Percentiles rank a stretch among this genome's conserved stretches.
phyloP scores from a whole-genome alignment of 2,113 vertebrate species.

The Petrocephalus microphthalmus region DNA sequence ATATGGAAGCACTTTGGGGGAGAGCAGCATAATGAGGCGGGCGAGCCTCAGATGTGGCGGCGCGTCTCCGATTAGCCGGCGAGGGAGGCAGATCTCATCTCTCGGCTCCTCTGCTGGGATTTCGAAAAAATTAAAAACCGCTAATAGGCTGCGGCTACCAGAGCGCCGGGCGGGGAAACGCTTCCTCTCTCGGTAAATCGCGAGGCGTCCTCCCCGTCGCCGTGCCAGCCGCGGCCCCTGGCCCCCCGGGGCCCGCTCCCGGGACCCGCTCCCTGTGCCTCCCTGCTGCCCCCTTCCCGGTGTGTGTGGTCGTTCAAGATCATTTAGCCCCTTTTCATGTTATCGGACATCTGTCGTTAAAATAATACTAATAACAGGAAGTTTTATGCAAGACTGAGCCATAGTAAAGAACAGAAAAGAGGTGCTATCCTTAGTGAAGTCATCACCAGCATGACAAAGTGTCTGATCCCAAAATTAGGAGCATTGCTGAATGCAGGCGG shows the following conservation, averaged over 20 bases:
- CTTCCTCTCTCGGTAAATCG: constrained; percentile 66
- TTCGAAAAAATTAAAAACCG: constrained; percentile 70
- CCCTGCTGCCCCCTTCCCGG: neutral
- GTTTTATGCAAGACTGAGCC: neutral
- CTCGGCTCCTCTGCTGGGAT: constrained; percentile 41
- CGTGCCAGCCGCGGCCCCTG: constrained; percentile 51
- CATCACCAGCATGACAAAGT: neutral
- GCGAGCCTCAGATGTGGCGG: constrained; percentile 50
- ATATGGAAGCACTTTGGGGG: constrained; percentile 99
- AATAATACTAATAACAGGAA: neutral
- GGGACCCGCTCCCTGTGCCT: neutral
- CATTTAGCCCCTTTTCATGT: neutral
- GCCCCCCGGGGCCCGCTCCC: neutral
- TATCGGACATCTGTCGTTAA: neutral
- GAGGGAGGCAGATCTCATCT: constrained; percentile 31
- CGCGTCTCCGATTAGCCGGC: constrained; percentile 63
- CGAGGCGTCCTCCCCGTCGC: constrained; percentile 66
- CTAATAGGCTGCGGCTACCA: constrained; percentile 75
- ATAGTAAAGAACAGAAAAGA: neutral
- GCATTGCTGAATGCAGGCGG: neutral
- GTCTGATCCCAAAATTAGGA: neutral
- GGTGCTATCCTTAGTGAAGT: neutral
- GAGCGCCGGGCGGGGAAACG: constrained; percentile 53
- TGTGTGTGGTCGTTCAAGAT: neutral
- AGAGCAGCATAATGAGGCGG: constrained; percentile 85